A percentile compares a stretch with the other conserved stretches of the same genome.
phyloP scores from a whole-genome alignment of 2,113 vertebrate species.

The Hippocampus mohnikei region DNA sequence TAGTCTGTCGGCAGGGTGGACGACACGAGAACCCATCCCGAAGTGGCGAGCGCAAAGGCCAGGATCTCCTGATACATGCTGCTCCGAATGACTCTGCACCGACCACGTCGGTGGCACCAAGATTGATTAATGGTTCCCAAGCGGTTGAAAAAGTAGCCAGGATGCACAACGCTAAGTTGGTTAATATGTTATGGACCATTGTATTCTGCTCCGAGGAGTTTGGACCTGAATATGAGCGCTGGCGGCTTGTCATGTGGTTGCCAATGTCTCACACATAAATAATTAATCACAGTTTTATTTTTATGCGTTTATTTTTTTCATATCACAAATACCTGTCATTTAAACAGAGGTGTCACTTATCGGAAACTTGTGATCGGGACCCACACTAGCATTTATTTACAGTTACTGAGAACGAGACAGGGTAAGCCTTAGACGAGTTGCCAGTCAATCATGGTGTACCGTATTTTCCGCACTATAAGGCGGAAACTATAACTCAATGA shows the following conservation, averaged over 20 bases:
- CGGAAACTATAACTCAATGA: too few species aligned
- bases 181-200: conserved; percentile 67
- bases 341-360: too few species aligned
- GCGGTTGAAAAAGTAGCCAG: conserved; percentile 16
- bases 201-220: conserved; percentile 63
- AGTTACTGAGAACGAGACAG: too few species aligned
- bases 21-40: conserved; percentile 86
- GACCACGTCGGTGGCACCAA: neutral
- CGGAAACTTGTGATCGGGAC: too few species aligned
- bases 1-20: conserved; percentile 90
- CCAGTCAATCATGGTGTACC: too few species aligned
- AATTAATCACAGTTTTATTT: too few species aligned
- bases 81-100: conserved; percentile 56
- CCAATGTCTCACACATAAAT: conserved; percentile 3
- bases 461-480: too few species aligned
- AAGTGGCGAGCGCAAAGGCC: conserved; percentile 79
- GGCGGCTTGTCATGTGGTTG: conserved; percentile 27
- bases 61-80: conserved; percentile 81
- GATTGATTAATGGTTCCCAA: conserved; percentile 16
- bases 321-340: too few species aligned
- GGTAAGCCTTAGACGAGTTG: too few species aligned
- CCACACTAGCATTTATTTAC: too few species aligned
- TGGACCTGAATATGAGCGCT: conserved; percentile 43
- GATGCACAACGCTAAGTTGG: conserved; percentile 50
- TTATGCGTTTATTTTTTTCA: too few species aligned